Conservation (phyloP, 1,140 invertebrate species). For the Magallana angulata region DNA sequence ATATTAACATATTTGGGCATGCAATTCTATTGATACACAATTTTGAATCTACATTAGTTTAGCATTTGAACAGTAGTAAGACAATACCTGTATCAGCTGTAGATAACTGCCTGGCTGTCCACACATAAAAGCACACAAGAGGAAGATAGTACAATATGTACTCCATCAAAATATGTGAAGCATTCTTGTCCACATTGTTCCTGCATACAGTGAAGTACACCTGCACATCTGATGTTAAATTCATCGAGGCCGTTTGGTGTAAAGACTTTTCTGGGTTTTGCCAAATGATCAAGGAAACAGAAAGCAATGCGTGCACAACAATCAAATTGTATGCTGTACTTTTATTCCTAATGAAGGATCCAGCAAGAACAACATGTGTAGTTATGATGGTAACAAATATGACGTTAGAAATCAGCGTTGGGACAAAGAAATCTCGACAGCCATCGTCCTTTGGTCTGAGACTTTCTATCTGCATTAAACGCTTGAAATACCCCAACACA, state of each 20-base stretch:
- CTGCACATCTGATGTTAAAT: background rate
- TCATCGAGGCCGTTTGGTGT: background rate
- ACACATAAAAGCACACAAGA: background rate
- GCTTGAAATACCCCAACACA: background rate
- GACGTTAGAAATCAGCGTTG: background rate
- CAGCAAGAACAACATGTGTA: background rate
- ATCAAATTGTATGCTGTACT: background rate
- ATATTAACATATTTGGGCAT: no score
- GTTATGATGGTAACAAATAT: background rate
- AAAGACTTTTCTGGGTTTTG: background rate
- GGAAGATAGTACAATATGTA: conserved; percentile 12
- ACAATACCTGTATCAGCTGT: background rate
- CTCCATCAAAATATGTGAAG: conserved; percentile 1
- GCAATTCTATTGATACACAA: no score
- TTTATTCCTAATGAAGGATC: background rate
- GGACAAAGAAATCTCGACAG: background rate
- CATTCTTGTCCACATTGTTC: background rate
- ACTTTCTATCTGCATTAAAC: background rate
- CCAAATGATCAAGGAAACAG: background rate
- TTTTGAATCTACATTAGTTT: no score
- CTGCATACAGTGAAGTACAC: conserved; percentile 32
- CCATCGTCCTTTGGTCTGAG: conserved; percentile 6
- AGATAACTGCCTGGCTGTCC: background rate
- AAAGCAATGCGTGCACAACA: background rate
- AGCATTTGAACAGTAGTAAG: no score